Conservation (phyloP, 1,140 invertebrate genomes). For the Hycleus phaleratus region DNA sequence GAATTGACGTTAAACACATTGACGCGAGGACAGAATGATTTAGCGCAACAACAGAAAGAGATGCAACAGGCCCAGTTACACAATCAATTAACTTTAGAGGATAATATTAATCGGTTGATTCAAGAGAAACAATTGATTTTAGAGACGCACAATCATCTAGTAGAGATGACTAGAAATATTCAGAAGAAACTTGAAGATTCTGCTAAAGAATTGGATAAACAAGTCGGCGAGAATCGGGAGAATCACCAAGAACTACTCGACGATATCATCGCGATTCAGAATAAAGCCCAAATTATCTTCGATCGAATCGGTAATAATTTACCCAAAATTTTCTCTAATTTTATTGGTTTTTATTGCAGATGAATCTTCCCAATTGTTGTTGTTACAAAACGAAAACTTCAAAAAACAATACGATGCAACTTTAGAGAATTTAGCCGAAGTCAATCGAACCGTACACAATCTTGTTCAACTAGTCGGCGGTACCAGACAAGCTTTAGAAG, state of each 20-base stretch:
- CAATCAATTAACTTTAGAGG: slow-evolving; percentile 46
- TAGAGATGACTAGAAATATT: slow-evolving; percentile 49
- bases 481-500: slow-evolving; percentile 46
- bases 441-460: slow-evolving; percentile 52
- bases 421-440: slow-evolving; percentile 50
- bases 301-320: slow-evolving; percentile 44
- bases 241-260: slow-evolving; percentile 50
- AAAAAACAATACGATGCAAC: slow-evolving; percentile 49
- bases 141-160: slow-evolving; percentile 49
- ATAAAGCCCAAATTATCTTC: slow-evolving; percentile 48
- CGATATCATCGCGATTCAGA: slow-evolving; percentile 50
- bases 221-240: slow-evolving; percentile 42
- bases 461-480: slow-evolving; percentile 46
- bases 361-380: slow-evolving; percentile 45
- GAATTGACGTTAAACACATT: slow-evolving; percentile 46
- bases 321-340: slow-evolving; percentile 5
- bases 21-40: slow-evolving; percentile 44
- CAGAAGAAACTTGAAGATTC: slow-evolving; percentile 50
- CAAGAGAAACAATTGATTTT: slow-evolving; percentile 55
- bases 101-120: slow-evolving; percentile 49
- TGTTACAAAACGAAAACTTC: slow-evolving; percentile 48
- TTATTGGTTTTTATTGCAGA: slow-evolving; percentile 34
- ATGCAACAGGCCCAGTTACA: slow-evolving; percentile 46
- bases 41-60: slow-evolving; percentile 48
- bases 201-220: slow-evolving; percentile 42